Evolutionary conservation across 2,797 vertebrate species (phyloP), one percentile per base, ranked within the genome.

Genomic region (Sternotherus odoratus): DNA sequence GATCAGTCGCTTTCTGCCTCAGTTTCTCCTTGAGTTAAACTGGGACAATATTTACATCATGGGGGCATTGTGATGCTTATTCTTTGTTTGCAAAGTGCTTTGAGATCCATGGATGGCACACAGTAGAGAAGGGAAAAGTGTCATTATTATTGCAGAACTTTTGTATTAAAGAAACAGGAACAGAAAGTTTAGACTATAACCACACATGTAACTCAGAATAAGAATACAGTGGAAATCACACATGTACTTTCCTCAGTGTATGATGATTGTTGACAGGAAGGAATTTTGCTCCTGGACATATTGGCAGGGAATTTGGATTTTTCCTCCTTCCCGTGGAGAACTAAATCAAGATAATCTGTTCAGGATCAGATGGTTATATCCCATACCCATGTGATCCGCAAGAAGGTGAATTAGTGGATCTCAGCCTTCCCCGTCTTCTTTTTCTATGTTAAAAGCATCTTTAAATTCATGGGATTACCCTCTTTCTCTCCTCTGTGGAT

Each of bases 361-460:
- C 49, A 66, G 94, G 77, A 75, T 83, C 51, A 94, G 89, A 93
- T 87, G 46, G 91, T 85, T 77, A 72, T 72, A 78, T 79, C 74
- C 82, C 26, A 10, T 88, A 83, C 75, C 77, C 86, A 7, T 1
- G 21, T 80, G 39, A 88, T 60, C 23, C 86, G 11, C 56, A 86
- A 36, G 12, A 93, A 16, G 60, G 86, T 87, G 13, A 88, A 93
- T 92, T 80, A 86, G 63, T 74, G 74, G n/a, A 8, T 91, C 30
- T 92, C 56, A 49, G 43, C 39, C 26, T 46, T 75, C 43, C 49
- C 33, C 23, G 23, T 83, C 86, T 74, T 85, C 60, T 79, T 88
- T 43, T 90, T 92, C 85, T 87, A 43, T n/a, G 30, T 23, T 3
- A 91, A 82, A 46, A 79, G 88, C 84, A 54, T 83, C 90, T 69